Evolutionary conservation across 2,888 invertebrate genomes (phyloP).

Genomic region (Agriopis leucophaearia): DNA sequence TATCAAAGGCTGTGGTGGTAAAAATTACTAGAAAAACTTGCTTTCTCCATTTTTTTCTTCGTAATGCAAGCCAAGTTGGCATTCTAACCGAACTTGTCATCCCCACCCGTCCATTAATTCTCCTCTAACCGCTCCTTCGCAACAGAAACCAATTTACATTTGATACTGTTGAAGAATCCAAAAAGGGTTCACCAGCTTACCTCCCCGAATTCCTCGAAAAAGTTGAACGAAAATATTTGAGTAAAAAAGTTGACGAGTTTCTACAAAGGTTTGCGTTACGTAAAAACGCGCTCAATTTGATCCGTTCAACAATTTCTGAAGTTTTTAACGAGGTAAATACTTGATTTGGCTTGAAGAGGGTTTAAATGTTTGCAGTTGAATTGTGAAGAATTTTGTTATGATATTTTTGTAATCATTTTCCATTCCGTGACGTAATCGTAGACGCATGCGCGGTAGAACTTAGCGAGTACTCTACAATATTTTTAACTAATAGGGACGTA

Average conservation of each 20-base stretch:
- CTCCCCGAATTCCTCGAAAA: constrained; percentile 14
- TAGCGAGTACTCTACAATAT: no score
- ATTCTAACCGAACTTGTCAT: constrained; percentile 3
- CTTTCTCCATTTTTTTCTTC: neutral
- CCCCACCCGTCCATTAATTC: constrained; percentile 15
- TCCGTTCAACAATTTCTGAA: constrained; percentile 25
- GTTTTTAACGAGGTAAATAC: constrained; percentile 34
- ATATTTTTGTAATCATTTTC: neutral
- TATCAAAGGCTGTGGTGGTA: no score
- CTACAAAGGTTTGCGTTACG: constrained; percentile 21
- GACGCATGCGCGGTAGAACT: no score
- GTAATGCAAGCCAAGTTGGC: neutral
- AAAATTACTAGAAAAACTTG: neutral
- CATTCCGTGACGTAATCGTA: no score
- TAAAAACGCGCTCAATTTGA: constrained; percentile 30
- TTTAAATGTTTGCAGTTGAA: constrained; percentile 1
- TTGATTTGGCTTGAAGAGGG: constrained; percentile 20
- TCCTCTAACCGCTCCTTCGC: constrained; percentile 17
- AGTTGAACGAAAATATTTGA: constrained; percentile 21
- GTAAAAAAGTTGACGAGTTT: constrained; percentile 19
- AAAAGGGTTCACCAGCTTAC: constrained; percentile 11
- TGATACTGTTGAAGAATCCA: constrained; percentile 20
- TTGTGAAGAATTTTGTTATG: neutral
- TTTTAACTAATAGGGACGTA: no score
- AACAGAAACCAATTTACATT: constrained; percentile 27